A percentile compares a stretch with the other conserved stretches of the same genome.
Evolutionary conservation across 2,888 invertebrate species (phyloP).

Genomic region (Microplitis deprimator): DNA sequence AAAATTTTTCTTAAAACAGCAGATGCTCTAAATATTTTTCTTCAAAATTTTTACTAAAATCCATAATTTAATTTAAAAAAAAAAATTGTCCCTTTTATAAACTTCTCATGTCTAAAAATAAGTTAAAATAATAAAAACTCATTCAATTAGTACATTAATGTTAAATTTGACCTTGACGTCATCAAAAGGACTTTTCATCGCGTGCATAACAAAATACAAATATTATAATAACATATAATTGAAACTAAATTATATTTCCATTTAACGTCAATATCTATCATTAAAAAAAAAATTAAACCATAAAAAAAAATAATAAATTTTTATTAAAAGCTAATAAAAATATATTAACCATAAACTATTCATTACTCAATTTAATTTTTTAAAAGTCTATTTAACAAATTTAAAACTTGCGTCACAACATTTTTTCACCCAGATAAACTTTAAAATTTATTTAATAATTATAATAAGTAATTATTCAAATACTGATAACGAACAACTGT

Average conservation of each 20-base stretch:
- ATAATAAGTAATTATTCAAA: background rate
- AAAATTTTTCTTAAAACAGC: too few relatives aligned
- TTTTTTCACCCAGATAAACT: background rate
- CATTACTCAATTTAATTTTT: background rate
- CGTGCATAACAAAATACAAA: background rate
- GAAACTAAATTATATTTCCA: background rate
- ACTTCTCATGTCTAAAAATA: too few relatives aligned
- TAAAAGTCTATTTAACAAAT: background rate
- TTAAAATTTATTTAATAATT: background rate
- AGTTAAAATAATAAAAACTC: background rate
- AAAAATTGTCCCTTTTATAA: too few relatives aligned
- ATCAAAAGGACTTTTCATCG: constrained; percentile 13
- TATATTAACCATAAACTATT: background rate
- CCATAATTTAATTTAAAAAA: too few relatives aligned
- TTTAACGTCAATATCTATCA: background rate
- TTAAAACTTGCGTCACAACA: background rate
- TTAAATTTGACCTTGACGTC: constrained; percentile 10
- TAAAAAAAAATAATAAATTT: background rate
- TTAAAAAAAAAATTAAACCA: background rate
- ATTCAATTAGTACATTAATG: background rate
- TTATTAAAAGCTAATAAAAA: background rate
- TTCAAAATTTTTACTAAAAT: too few relatives aligned
- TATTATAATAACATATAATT: background rate
- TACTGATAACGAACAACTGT: background rate
- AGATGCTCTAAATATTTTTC: too few relatives aligned